Conservation (phyloP, 2,888 invertebrate species). For the Calameuta filiformis region DNA sequence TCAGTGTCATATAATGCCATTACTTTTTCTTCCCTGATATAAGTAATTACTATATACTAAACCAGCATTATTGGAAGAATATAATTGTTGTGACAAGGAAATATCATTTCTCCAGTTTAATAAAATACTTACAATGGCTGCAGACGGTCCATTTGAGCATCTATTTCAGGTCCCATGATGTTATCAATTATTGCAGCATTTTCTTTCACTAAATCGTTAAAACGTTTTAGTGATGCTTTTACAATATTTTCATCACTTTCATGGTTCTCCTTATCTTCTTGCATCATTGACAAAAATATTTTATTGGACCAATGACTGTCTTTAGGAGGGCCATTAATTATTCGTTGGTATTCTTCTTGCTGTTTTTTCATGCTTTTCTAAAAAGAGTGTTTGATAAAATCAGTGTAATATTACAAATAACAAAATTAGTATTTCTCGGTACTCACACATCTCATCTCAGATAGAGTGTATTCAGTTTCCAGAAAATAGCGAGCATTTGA, state of each 20-base stretch:
- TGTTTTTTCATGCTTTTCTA: slow-evolving; percentile 52
- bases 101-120: not conserved
- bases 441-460: slow-evolving; percentile 54
- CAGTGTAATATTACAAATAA: not conserved
- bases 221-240: slow-evolving; percentile 37
- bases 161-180: slow-evolving; percentile 36
- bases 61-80: not conserved
- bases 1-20: slow-evolving; percentile 41
- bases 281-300: slow-evolving; percentile 48
- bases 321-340: slow-evolving; percentile 29
- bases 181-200: slow-evolving; percentile 40
- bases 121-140: slow-evolving; percentile 30
- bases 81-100: not conserved
- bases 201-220: slow-evolving; percentile 42
- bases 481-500: slow-evolving; percentile 54
- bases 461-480: slow-evolving; percentile 49
- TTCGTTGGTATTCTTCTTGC: slow-evolving; percentile 44
- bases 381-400: slow-evolving; percentile 10
- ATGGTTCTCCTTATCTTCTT: slow-evolving; percentile 28
- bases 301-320: slow-evolving; percentile 51
- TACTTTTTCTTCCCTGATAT: slow-evolving; percentile 44
- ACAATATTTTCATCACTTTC: slow-evolving; percentile 34
- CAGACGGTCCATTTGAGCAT: slow-evolving; percentile 26
- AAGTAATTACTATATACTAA: slow-evolving; percentile 1
- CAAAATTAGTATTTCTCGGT: not conserved